Conservation (phyloP, 2,888 invertebrate genomes). For the Apotomis betuletana region DNA sequence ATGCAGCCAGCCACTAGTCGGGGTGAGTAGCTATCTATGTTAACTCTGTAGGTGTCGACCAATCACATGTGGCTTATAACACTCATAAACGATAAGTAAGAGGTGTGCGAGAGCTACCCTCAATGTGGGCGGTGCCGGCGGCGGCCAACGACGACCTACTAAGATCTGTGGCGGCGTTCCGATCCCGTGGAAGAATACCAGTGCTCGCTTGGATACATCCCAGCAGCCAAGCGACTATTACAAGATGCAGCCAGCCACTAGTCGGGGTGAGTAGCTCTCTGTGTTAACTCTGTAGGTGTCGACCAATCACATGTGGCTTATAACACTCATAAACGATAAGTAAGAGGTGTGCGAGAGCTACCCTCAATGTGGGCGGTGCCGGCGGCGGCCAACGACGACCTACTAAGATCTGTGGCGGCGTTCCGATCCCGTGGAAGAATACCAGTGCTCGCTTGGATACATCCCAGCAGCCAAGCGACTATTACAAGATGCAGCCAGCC, state of each 20-base stretch:
- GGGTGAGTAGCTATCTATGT: constrained; percentile 79
- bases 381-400: constrained; percentile 93
- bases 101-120: constrained; percentile 97
- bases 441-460: constrained; percentile 99
- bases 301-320: constrained; percentile 95
- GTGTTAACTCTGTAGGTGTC: constrained; percentile 74
- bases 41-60: constrained; percentile 83
- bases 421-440: constrained; percentile 92
- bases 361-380: constrained; percentile 97
- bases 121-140: constrained; percentile 96
- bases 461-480: constrained; percentile 97
- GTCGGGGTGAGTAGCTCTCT: constrained; percentile 88
- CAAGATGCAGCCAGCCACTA: constrained; percentile 97
- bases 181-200: constrained; percentile 91
- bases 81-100: constrained; percentile 95
- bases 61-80: constrained; percentile 96
- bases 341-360: constrained; percentile 98
- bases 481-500: constrained; percentile 98
- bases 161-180: constrained; percentile 91
- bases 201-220: constrained; percentile 99
- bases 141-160: constrained; percentile 95
- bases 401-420: constrained; percentile 91
- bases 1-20: constrained; percentile 98
- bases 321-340: constrained; percentile 95
- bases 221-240: constrained; percentile 97